Base-by-base conservation (phyloP, 2,888 invertebrate genomes). In the Trichogramma evanescens region DNA sequence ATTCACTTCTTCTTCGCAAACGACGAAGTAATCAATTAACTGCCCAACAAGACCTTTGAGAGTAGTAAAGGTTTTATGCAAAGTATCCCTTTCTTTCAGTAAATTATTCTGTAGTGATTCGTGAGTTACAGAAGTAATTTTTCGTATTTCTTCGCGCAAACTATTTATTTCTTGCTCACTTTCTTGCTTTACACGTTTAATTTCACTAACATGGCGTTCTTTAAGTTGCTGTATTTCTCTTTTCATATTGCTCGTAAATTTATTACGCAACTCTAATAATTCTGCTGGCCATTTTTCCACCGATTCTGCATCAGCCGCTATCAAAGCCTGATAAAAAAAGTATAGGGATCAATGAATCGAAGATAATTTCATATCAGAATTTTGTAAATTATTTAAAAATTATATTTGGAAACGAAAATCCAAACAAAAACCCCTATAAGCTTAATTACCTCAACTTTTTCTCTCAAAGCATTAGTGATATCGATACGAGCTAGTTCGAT, bases 1-100 rank as follows among this genome's bases (percentile, higher is more conserved):
- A 78, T 89, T 91, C 46, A 91, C 80, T 75, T 91, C 91, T 72
- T 89, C 88, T 74, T 91, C 91, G 54, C 89, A 90, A 66, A 84
- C 81, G 6, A 84, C 84, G 72, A 89, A 88, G 76, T 89, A 91
- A 71, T 86, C 86, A 51, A 88, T 83, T 69, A 91, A 78, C 73
- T 89, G 88, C 0, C 83, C 80, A 62, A 91, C 81, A 42, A 87
- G 82, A 65, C 83, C 82, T 67, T 87, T 85, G 58, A 91, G 80
- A 46, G 84, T 84, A 54, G 80, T 77, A 41, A 87, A 86, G 56
- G 87, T 82, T 64, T 85, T 86, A 63, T 84, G 84, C 62, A 89
- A 75, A 49, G 82, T 83, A 77, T 90, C 88, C 62, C 89, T 87
- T 73, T 87, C 86, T 72, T 82, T 83, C 52, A 85, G 80, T 65